These are phyloP conservation scores for Huso huso DNA, from an alignment of 2,797 vertebrate genomes.

Conservation along the genomic window DNA sequence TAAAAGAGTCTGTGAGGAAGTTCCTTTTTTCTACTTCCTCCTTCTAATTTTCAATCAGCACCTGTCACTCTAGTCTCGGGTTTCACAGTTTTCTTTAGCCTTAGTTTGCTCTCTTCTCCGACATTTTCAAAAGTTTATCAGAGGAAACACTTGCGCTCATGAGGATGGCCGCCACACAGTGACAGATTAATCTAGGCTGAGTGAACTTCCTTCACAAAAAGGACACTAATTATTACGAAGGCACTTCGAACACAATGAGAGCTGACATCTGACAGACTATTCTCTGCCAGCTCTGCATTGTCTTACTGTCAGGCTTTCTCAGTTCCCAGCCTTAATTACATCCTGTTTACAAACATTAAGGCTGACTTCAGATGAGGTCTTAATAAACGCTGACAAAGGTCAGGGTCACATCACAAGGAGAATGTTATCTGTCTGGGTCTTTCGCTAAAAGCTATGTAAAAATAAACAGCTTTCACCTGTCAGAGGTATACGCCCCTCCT, in stretches of 20 bases:
- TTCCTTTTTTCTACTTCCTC: constrained; percentile 70
- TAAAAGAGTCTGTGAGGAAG: constrained; percentile 67
- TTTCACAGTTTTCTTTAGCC: constrained; percentile 49
- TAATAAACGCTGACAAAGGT: constrained; percentile 77
- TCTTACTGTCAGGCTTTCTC: constrained; percentile 76
- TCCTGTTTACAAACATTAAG: constrained; percentile 96
- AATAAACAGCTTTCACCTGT: not conserved
- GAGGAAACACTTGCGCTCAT: constrained; percentile 94
- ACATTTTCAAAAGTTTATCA: constrained; percentile 82
- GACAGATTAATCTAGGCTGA: constrained; percentile 95
- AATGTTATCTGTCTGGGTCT: constrained; percentile 71
- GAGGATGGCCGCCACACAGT: constrained; percentile 87
- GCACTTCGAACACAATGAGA: constrained; percentile 87
- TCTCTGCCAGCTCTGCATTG: constrained; percentile 67
- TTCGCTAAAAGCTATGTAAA: constrained; percentile 1
- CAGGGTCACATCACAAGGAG: constrained; percentile 71
- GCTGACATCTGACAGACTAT: constrained; percentile 84
- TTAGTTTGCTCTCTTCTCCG: constrained; percentile 44
- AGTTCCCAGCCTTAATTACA: constrained; percentile 91
- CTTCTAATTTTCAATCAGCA: constrained; percentile 81
- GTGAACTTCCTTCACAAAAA: constrained; percentile 94
- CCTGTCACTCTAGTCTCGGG: constrained; percentile 66
- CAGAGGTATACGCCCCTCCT: not conserved
- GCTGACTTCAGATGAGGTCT: constrained; percentile 73
- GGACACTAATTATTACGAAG: constrained; percentile 95